Conservation (phyloP, 2,888 invertebrate species). For the Teleogryllus oceanicus region DNA sequence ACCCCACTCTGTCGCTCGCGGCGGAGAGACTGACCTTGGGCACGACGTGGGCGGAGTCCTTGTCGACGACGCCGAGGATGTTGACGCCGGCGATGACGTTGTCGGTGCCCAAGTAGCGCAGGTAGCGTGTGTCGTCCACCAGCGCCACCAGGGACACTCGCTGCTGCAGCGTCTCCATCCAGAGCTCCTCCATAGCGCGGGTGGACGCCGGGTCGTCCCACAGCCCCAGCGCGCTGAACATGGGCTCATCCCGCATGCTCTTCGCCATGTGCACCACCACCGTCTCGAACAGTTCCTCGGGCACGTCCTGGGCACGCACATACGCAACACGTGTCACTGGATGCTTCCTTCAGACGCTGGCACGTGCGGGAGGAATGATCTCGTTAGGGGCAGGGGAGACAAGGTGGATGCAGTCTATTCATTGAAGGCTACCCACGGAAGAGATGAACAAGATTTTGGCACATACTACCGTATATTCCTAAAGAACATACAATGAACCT, state of each 20-base stretch:
- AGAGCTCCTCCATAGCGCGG: background rate
- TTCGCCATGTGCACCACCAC: background rate
- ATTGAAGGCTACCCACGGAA: too few relatives aligned
- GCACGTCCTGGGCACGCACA: background rate
- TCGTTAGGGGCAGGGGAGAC: too few relatives aligned
- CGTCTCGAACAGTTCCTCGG: background rate
- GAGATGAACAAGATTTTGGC: too few relatives aligned
- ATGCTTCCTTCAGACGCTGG: too few relatives aligned
- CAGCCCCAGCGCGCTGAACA: background rate
- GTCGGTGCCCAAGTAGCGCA: background rate
- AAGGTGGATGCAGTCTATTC: too few relatives aligned
- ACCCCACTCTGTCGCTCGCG: too few relatives aligned
- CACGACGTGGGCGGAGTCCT: background rate
- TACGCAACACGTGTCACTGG: too few relatives aligned
- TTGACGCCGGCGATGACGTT: slow-evolving; percentile 1
- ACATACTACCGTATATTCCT: too few relatives aligned
- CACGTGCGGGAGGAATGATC: too few relatives aligned
- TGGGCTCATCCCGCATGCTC: background rate
- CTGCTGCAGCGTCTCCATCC: background rate
- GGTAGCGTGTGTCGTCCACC: background rate
- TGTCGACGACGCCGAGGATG: slow-evolving; percentile 7
- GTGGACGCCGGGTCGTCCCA: slow-evolving; percentile 1
- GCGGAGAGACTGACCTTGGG: background rate
- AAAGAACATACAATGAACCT: too few relatives aligned
- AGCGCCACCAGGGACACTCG: background rate